A percentile compares a stretch with the other conserved stretches of the same genome.
Evolutionary conservation across 2,888 invertebrate genomes (phyloP).

Genomic region (Deilephila elpenor): DNA sequence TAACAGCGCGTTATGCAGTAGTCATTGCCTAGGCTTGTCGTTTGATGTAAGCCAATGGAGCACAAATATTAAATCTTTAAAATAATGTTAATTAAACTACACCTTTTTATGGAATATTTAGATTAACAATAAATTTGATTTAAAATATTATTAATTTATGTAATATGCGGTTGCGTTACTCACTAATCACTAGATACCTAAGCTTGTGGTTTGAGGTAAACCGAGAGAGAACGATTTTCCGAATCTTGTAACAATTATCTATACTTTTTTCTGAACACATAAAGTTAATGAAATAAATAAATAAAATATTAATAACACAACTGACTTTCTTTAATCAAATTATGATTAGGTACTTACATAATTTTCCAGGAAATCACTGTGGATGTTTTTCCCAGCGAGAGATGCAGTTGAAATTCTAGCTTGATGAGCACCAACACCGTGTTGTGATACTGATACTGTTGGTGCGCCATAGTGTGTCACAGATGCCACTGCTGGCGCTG

Average conservation of each 20-base stretch:
- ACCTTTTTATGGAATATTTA: no score
- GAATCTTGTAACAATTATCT: no score
- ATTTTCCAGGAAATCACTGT: slow-evolving; percentile 85
- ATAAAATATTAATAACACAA: background rate
- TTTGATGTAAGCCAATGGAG: background rate
- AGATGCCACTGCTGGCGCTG: slow-evolving; percentile 40
- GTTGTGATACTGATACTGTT: slow-evolving; percentile 13
- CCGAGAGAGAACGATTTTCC: no score
- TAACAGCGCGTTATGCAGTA: slow-evolving; percentile 6
- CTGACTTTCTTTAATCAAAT: background rate
- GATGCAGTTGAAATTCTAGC: slow-evolving; percentile 45
- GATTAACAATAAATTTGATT: no score
- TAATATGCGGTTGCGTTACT: no score
- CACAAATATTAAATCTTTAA: background rate
- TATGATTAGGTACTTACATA: slow-evolving; percentile 79
- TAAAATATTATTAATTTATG: no score
- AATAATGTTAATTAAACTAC: background rate
- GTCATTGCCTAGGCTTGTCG: slow-evolving; percentile 2
- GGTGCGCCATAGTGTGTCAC: slow-evolving; percentile 43
- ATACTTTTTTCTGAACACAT: no score
- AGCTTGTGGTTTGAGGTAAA: no score
- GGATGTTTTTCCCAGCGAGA: slow-evolving; percentile 81
- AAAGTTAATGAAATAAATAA: no score
- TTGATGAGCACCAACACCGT: slow-evolving; percentile 8
- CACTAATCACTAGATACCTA: no score